Evolutionary conservation across 2,888 invertebrate genomes (phyloP), one percentile per base, ranked within the genome.

Genomic region (Pseudolycoriella hygida): DNA sequence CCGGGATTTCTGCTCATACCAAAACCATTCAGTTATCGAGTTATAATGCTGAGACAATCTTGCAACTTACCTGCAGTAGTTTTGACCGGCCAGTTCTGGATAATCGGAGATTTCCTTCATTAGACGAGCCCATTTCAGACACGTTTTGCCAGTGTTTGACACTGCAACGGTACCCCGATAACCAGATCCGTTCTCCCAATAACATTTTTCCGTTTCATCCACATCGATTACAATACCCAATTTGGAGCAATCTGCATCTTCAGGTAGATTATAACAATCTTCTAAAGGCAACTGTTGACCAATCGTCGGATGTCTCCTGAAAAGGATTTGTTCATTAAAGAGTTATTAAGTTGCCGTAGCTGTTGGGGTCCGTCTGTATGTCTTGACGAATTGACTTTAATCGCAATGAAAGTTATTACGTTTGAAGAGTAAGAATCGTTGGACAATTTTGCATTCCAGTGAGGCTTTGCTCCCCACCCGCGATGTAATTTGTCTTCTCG

Each of bases 61-160:
- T 4, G 34, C 34, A 31, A 39, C 32, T 49, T 54, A 62, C 61
- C 64, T 64, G 62, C 79, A 79, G 60, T 82, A 92, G 57, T 87
- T 90, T 60, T 92, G 90, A 15, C 83, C 90, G 41, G 83, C 80
- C 30, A 96, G 70, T 61, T 90, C 89, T 1, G 86, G 85, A 61
- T 79, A 79, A 50, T 86, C 81, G 1, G 82, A 77, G 8, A 84
- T 74, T 54, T 75, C 77, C 55, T 77, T 77, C 57, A 85, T 74
- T 54, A 86, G 77, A 60, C 83, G 80, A 6, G 81, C 80, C 96
- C 96, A 96, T 51, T 80, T 77, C 47, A 84, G 66, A 59, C 96
- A 96, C 1, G 72, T 70, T 51, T 73, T 71, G 0, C 80, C 88
- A 44, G 78, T 76, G 20, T 69, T 68, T 8, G 87, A 83, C 1